These are phyloP conservation scores for Mus spicilegus DNA, from an alignment of 2,113 vertebrate species.

Conservation along the genomic window DNA sequence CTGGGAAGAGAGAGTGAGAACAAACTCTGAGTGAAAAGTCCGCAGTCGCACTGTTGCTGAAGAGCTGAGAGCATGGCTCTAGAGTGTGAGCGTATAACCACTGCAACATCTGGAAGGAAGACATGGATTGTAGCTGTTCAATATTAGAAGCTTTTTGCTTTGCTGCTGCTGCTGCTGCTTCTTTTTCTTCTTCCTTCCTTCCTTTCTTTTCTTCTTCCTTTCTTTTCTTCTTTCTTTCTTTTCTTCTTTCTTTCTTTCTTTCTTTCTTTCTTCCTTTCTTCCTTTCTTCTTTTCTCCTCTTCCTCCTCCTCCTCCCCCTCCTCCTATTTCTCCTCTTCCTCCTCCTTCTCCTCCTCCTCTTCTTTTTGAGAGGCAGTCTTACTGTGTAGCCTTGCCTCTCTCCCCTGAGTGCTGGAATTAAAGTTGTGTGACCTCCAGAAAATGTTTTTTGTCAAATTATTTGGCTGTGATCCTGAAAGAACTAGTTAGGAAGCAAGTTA, in stretches of 20 bases:
- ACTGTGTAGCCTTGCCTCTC: background rate
- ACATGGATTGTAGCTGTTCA: background rate
- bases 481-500: background rate
- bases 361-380: background rate
- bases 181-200: too few species aligned
- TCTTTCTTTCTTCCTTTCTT: too few species aligned
- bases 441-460: background rate
- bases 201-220: too few species aligned
- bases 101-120: too few species aligned
- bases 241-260: too few species aligned
- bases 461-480: background rate
- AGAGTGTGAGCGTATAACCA: too few species aligned
- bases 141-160: background rate
- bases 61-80: background rate
- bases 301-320: too few species aligned
- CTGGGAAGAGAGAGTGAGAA: background rate
- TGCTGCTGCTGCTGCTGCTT: fast-evolving
- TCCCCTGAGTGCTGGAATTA: background rate
- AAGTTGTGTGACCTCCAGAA: background rate
- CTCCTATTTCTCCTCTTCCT: too few species aligned
- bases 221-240: too few species aligned
- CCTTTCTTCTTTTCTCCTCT: too few species aligned
- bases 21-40: too few species aligned
- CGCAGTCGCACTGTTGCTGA: background rate
- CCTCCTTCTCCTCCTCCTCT: too few species aligned